Evolutionary conservation across 2,888 invertebrate genomes (phyloP), one percentile per base, ranked within the genome.

Genomic region (Monoplex corrugatus): DNA sequence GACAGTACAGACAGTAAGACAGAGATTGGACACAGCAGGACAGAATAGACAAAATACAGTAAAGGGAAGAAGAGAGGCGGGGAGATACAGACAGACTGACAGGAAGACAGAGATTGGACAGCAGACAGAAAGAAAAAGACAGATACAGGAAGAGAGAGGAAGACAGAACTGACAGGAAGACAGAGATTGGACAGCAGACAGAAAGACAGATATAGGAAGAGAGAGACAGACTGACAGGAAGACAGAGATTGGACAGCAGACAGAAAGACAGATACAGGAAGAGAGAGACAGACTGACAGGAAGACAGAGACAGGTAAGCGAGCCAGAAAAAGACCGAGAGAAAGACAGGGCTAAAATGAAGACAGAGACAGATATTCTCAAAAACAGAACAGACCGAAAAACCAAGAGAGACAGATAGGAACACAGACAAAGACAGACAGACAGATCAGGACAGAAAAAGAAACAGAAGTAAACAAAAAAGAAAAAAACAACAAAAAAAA

Each of bases 71-170:
- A 16, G 72, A 28, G 43, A 45, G 45, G 6, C 28, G 44, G 44
- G 23, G 45, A 83, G 83, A 45, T 44, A 83, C 44, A 83, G 44
- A 68, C 28, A n/a, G 35, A 35, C 3, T 5, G 19, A 23, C 23
- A 23, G 63, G 28, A 28, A 63, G 23, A 63, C 23, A 63, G 63
- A 63, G 63, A 28, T 23, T 16, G 28, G 63, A 23, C 3, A 63
- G 23, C 3, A 63, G 63, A 63, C 23, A 63, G 63, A n/a, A n/a
- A 45, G 83, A 83, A 45, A 83, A 28, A 68, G 40, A n/a, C n/a
- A n/a, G n/a, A n/a, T n/a, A n/a, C n/a, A 45, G 50, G 32, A 19
- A 57, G 86, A 86, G 86, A 86, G 68, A 35, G 35, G 38, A 78
- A 13, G 75, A 78, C 5, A 35, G 75, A 78, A 35, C 3, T 5